Percentiles rank a stretch among this genome's conserved stretches.
Conservation (phyloP, 2,113 vertebrate species). For the Andinoacara biseriatus region DNA sequence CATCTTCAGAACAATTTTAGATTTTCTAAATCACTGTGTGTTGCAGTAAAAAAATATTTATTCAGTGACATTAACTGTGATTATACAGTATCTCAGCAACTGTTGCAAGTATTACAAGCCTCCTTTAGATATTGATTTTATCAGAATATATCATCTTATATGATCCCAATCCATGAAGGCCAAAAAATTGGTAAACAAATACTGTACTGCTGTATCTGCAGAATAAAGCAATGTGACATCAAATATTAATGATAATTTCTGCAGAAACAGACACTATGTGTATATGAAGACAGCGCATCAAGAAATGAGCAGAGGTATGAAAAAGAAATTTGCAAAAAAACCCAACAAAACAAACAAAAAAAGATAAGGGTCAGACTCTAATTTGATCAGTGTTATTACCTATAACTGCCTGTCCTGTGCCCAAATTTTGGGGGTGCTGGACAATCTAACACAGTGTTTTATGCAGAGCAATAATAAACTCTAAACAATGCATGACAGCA, state of each 20-base stretch:
- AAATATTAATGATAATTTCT: conserved; percentile 5
- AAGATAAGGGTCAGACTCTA: too few species aligned
- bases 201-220: background rate
- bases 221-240: background rate
- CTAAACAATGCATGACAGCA: background rate
- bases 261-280: background rate
- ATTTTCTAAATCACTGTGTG: background rate
- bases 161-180: accelerated
- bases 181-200: background rate
- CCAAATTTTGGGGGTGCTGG: background rate
- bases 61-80: background rate
- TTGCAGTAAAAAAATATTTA: background rate
- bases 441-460: background rate
- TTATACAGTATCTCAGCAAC: background rate
- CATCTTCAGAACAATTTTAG: background rate
- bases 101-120: background rate
- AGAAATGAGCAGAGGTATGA: background rate
- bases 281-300: background rate
- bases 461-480: background rate
- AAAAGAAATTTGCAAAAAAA: background rate
- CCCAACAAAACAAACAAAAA: too few species aligned
- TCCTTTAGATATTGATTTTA: background rate
- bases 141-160: accelerated
- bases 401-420: background rate
- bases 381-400: background rate